Evolutionary conservation across 2,797 vertebrate species (phyloP), one percentile per base, ranked within the genome.

Genomic region (Harpagifer antarcticus): DNA sequence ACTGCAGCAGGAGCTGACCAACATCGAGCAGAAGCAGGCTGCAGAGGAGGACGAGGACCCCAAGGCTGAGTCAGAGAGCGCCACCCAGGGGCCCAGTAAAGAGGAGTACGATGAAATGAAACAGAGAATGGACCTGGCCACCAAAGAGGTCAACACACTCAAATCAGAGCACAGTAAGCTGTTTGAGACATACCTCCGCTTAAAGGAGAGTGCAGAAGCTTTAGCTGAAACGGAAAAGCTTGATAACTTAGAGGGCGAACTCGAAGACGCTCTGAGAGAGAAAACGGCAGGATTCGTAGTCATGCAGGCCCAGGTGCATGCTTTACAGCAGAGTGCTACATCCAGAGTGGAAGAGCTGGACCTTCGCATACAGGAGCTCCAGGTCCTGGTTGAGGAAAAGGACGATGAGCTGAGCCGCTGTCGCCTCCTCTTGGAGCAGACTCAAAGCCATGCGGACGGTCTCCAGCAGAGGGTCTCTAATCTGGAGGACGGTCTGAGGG

Each of bases 1-100:
- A 74, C 96, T 99, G 63, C 98, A 99, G 82, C 96, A 97, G 76
- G 98, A 99, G 62, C 92, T 99, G 74, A 86, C 94, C 60, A 94
- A 93, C 81, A 98, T 97, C 37, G 96, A 95, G 71, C 95, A 93
- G 73, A 96, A 96, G 44, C 89, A 70, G 55, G 44, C 91, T 23
- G 78, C 90, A 17, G 94, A 90, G 83, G 92, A 95, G 2, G 96
- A 96, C 17, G 93, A 95, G 33, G 96, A 93, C 79, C 42, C 79
- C 88, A 90, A 80, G 73, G 80, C 84, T 16, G 91, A 82, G 54
- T 5, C 23, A 9, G 93, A 95, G 75, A 86, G 76, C 20, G 48
- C 85, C 4, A 82, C 88, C 9, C 87, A 86, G 0, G 86, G 83
- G 44, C 83, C 49, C 2, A 86, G 84, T 0, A 82, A 86, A 69